Percentiles rank a stretch among this genome's conserved stretches.
These are phyloP conservation scores for Sebastes cheni DNA, from an alignment of 2,797 vertebrate genomes.

Conservation along the genomic window DNA sequence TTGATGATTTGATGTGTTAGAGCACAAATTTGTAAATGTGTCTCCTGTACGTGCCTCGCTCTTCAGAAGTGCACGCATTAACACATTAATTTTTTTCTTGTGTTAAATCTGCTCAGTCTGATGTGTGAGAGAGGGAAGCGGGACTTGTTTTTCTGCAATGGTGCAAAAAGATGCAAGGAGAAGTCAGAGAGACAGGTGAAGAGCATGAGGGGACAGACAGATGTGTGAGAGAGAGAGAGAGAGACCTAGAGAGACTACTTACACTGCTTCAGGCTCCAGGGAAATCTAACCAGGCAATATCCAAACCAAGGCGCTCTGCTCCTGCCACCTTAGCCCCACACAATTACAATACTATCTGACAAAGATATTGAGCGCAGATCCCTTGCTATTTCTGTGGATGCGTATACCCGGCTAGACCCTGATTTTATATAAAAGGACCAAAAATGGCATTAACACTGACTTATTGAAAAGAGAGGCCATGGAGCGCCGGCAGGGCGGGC, in stretches of 20 bases:
- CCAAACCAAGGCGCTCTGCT: constrained; percentile 68
- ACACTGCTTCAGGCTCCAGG: constrained; percentile 69
- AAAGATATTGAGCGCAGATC: constrained; percentile 80
- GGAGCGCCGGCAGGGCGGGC: constrained; percentile 32
- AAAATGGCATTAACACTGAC: constrained; percentile 69
- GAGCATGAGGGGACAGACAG: constrained; percentile 10
- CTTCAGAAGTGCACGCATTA: background rate
- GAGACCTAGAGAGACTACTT: constrained; percentile 61
- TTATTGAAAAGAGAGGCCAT: constrained; percentile 67
- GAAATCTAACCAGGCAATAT: constrained; percentile 84
- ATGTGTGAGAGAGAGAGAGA: constrained; percentile 24
- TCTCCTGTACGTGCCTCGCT: background rate
- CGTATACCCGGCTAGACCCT: constrained; percentile 36
- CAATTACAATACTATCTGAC: constrained; percentile 83
- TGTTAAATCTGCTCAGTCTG: background rate
- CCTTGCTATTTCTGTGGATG: constrained; percentile 67
- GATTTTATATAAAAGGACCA: constrained; percentile 67
- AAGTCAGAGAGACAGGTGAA: constrained; percentile 9
- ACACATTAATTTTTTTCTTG: background rate
- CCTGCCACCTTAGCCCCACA: constrained; percentile 73
- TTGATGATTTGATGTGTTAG: background rate
- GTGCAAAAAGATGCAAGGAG: background rate
- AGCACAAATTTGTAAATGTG: background rate
- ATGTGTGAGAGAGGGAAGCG: background rate
- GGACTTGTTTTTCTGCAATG: constrained; percentile 3